These are phyloP conservation scores for Sebastes trivittatus DNA, from an alignment of 2,797 vertebrate species.

Conservation along the genomic window DNA sequence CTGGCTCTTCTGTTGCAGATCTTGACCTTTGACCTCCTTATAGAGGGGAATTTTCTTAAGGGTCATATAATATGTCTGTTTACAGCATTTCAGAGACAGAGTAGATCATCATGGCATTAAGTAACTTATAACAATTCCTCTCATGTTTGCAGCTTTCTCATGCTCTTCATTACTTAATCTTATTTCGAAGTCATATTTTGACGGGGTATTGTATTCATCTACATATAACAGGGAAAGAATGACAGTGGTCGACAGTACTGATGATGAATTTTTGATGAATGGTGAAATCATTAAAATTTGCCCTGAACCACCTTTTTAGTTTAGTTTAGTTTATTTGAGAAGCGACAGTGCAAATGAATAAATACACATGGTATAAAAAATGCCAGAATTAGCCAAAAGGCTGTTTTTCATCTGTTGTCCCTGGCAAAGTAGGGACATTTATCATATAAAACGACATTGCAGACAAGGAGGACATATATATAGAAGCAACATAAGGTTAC, in stretches of 20 bases:
- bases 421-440: rapidly evolving
- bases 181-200: neutral
- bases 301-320: no score
- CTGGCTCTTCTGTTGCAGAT: neutral
- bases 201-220: neutral
- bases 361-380: no score
- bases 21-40: neutral
- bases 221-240: neutral
- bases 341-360: no score
- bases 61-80: no score
- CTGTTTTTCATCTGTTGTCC: no score
- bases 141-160: neutral
- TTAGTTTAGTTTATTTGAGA: no score
- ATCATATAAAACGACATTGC: no score
- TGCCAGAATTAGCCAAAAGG: no score
- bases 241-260: neutral
- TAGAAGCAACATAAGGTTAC: neutral
- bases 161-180: neutral
- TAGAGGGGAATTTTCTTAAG: neutral
- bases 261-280: neutral
- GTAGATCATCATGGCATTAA: neutral
- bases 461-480: no score
- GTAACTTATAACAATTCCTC: neutral
- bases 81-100: neutral
- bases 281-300: neutral